Conservation (phyloP, 2,888 invertebrate species). For the Caenorhabditis imperialis region DNA sequence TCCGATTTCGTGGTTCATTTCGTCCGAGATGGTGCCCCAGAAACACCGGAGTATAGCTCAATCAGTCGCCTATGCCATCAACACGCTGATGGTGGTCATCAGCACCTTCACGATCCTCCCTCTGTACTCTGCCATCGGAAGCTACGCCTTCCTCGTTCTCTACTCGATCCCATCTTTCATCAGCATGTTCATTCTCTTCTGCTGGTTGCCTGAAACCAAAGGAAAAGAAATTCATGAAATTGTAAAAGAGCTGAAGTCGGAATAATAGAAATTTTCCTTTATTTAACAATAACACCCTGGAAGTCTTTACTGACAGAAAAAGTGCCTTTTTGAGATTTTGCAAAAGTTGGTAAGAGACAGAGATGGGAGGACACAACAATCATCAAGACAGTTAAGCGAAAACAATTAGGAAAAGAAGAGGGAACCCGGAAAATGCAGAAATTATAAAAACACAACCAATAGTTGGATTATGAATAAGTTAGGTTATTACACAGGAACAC, state of each 20-base stretch:
- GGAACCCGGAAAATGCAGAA: neutral
- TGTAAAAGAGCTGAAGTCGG: constrained; percentile 60
- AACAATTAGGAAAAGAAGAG: no score
- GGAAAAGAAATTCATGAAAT: constrained; percentile 71
- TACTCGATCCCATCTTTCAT: constrained; percentile 65
- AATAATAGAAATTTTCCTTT: constrained; percentile 19
- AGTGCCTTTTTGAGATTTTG: no score
- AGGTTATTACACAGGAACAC: constrained; percentile 12
- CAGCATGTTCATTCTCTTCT: constrained; percentile 57
- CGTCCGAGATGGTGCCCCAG: constrained; percentile 70
- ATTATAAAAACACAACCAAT: constrained; percentile 33
- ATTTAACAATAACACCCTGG: no score
- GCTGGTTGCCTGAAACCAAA: constrained; percentile 67
- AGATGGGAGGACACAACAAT: no score
- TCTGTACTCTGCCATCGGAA: constrained; percentile 58
- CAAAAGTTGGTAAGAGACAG: no score
- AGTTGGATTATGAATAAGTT: constrained; percentile 21
- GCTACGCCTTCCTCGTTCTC: constrained; percentile 66
- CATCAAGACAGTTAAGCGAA: no score
- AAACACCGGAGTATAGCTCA: constrained; percentile 68
- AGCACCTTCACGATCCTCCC: constrained; percentile 67
- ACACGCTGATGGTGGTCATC: constrained; percentile 65
- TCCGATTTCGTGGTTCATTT: constrained; percentile 71
- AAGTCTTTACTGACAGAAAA: no score
- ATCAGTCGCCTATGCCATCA: constrained; percentile 66